Percentiles rank a stretch among this genome's conserved stretches.
These are phyloP conservation scores for Hypanus sabinus DNA, from an alignment of 2,113 vertebrate species.

Conservation along the genomic window DNA sequence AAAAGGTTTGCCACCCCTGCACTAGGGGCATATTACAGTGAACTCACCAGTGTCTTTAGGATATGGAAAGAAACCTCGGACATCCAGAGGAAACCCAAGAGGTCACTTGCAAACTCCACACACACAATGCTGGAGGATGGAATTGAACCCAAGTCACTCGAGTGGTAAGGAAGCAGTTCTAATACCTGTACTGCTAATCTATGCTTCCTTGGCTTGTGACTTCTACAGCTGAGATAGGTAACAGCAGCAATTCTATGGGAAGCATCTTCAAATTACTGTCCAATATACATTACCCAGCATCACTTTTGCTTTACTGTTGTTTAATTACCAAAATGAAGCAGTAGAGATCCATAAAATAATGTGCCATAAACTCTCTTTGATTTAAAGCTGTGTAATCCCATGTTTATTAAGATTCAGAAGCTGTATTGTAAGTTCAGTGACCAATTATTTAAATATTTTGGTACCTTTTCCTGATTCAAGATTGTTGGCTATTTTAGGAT, in stretches of 20 bases:
- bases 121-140: too few relatives aligned
- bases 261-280: background rate
- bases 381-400: background rate
- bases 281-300: background rate
- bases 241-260: background rate
- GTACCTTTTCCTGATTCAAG: background rate
- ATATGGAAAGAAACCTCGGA: too few relatives aligned
- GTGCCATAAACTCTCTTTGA: background rate
- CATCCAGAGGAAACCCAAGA: too few relatives aligned
- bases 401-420: background rate
- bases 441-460: background rate
- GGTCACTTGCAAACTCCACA: too few relatives aligned
- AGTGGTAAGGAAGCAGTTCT: too few relatives aligned
- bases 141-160: too few relatives aligned
- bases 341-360: background rate
- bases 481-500: background rate
- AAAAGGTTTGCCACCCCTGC: too few relatives aligned
- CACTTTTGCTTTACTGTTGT: background rate
- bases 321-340: background rate
- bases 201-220: background rate
- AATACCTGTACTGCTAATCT: too few relatives aligned
- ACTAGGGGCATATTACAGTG: too few relatives aligned
- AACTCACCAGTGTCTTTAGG: too few relatives aligned
- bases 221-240: background rate
- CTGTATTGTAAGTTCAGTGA: background rate